Evolutionary conservation across 2,888 invertebrate genomes (phyloP), one percentile per base, ranked within the genome.

Genomic region (Dromius quadrimaculatus): DNA sequence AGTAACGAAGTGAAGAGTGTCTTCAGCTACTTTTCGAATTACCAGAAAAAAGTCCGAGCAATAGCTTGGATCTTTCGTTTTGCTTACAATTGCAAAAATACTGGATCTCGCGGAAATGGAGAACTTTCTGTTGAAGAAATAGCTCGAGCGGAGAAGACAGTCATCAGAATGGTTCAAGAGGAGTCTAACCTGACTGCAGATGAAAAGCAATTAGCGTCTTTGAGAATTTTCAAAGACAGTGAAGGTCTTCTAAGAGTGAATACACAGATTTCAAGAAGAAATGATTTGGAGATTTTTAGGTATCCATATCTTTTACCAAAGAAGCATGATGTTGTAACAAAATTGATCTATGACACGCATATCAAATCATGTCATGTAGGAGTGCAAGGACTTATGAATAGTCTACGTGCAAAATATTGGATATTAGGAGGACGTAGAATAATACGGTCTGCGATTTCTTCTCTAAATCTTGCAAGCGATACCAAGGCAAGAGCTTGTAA

Each of bases 141-240:
- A 6, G 38, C n/a, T 1, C 8, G 2, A 6, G 38, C 11, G n/a
- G 2, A 38, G 38, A 38, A 38, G 11, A 8, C 38, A 9, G 1
- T n/a, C n/a, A n/a, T 38, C 3, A 38, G 13, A 38, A 38, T 38
- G 5, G 38, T 38, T 38, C 11, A 38, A 38, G 11, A 8, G 3
- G 38, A 8, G 2, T 38, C 8, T 38, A 38, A 6, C 1, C 38
- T 38, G 1, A 15, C n/a, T n/a, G 38, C 38, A 38, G 38, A 38
- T 38, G 38, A 38, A 38, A 38, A 38, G 3, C 38, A 38, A n/a
- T 38, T 38, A 38, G n/a, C 38, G n/a, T 38, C 38, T 38, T 38
- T 38, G 38, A 38, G 11, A 38, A 15, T 2, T 38, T 38, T 38
- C 38, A 38, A 38, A 38, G 38, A 38, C 38, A 38, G 13, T 13